Conservation (phyloP, 2,797 vertebrate genomes). For the Ctenochaetus hawaiiensis region DNA sequence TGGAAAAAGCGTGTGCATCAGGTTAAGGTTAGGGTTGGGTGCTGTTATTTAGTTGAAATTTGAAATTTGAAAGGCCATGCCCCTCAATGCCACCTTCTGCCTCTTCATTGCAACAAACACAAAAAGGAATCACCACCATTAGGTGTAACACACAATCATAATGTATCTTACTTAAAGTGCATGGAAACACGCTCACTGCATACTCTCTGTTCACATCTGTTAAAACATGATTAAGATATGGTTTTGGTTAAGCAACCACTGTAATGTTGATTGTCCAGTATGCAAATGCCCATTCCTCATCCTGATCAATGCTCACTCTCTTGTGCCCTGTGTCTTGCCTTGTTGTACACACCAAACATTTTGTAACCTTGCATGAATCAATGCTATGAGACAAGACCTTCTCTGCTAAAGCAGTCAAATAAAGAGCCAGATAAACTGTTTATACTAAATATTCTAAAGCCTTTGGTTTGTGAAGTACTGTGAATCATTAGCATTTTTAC, state of each 20-base stretch:
- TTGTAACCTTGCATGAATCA: background rate
- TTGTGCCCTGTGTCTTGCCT: background rate
- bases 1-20: too few relatives aligned
- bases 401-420: background rate
- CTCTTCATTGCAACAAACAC: too few relatives aligned
- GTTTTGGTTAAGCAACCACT: too few relatives aligned
- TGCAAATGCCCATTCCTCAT: too few relatives aligned
- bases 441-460: background rate
- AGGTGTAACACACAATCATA: too few relatives aligned
- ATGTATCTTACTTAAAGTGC: background rate
- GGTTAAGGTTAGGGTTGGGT: too few relatives aligned
- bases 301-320: background rate
- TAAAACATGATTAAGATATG: too few relatives aligned
- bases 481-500: constrained; percentile 65
- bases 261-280: too few relatives aligned
- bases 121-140: too few relatives aligned
- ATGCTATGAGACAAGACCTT: background rate
- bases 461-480: background rate
- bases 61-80: too few relatives aligned
- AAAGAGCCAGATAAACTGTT: background rate
- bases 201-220: background rate
- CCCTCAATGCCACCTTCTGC: too few relatives aligned
- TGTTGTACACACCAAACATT: background rate
- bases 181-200: background rate
- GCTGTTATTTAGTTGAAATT: too few relatives aligned